Evolutionary conservation across 2,888 invertebrate genomes (phyloP).

Genomic region (Dromius quadrimaculatus): DNA sequence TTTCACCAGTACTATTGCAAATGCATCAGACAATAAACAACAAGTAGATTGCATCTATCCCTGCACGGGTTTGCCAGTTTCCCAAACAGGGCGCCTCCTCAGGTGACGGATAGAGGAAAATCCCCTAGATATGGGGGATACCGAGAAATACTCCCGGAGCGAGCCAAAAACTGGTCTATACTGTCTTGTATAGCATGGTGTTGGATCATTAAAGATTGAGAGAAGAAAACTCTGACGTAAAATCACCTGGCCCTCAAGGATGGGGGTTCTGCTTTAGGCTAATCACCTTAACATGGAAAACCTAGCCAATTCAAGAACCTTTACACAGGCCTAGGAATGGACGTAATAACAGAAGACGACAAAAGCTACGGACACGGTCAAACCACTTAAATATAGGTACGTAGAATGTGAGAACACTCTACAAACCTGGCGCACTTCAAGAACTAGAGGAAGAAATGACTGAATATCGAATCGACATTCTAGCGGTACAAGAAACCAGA

Average conservation of each 20-base stretch:
- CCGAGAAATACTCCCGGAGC: slow-evolving; percentile 37
- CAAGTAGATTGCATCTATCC: too few relatives aligned
- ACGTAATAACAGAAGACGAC: too few relatives aligned
- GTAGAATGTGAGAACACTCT: too few relatives aligned
- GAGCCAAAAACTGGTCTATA: slow-evolving; percentile 46
- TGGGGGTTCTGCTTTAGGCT: background rate
- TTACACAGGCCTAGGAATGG: background rate
- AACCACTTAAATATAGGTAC: too few relatives aligned
- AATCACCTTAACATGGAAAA: background rate
- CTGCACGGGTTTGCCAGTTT: slow-evolving; percentile 13
- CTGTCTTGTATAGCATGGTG: background rate
- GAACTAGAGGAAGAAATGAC: background rate
- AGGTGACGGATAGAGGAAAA: slow-evolving; percentile 54
- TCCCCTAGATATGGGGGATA: slow-evolving; percentile 52
- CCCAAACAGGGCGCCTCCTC: slow-evolving; percentile 49
- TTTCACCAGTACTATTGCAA: too few relatives aligned
- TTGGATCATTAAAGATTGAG: background rate
- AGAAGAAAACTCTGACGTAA: background rate
- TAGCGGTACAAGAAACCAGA: too few relatives aligned
- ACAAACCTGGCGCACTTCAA: too few relatives aligned
- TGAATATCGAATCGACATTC: background rate
- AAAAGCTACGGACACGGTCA: too few relatives aligned
- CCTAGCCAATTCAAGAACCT: too few relatives aligned
- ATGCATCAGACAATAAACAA: too few relatives aligned
- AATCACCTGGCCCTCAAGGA: background rate